These are phyloP conservation scores for Regulus satrapa DNA, from an alignment of 2,113 vertebrate species.

Conservation along the genomic window DNA sequence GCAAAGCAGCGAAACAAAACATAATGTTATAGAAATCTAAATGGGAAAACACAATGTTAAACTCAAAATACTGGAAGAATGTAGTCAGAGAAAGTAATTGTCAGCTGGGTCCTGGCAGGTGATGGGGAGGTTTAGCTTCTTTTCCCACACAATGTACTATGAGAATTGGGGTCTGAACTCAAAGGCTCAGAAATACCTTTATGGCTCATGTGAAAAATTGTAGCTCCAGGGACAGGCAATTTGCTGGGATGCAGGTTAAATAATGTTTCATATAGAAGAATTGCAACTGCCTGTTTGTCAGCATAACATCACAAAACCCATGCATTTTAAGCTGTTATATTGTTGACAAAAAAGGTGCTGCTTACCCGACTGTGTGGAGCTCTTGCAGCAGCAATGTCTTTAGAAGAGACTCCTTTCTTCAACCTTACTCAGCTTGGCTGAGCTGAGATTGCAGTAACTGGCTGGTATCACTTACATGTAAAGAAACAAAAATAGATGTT, in stretches of 20 bases:
- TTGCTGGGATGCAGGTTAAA: constrained; percentile 35
- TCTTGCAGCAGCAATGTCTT: background rate
- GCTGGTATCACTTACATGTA: background rate
- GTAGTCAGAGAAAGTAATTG: background rate
- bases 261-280: constrained; percentile 3
- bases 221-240: background rate
- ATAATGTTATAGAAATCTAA: background rate
- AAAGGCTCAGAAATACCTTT: background rate
- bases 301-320: background rate
- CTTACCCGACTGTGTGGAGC: background rate
- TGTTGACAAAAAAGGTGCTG: background rate
- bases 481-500: background rate
- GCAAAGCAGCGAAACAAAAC: background rate
- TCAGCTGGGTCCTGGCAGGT: background rate
- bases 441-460: background rate
- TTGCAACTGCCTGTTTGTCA: constrained; percentile 17
- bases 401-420: background rate
- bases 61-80: background rate
- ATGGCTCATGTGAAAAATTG: constrained; percentile 27
- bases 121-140: background rate
- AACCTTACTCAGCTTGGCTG: background rate
- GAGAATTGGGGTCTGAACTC: constrained; percentile 11
- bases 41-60: background rate
- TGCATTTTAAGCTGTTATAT: constrained; percentile 32
- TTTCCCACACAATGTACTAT: background rate